Base-by-base conservation (phyloP, 2,113 vertebrate species). In the Odocoileus hemionus region DNA sequence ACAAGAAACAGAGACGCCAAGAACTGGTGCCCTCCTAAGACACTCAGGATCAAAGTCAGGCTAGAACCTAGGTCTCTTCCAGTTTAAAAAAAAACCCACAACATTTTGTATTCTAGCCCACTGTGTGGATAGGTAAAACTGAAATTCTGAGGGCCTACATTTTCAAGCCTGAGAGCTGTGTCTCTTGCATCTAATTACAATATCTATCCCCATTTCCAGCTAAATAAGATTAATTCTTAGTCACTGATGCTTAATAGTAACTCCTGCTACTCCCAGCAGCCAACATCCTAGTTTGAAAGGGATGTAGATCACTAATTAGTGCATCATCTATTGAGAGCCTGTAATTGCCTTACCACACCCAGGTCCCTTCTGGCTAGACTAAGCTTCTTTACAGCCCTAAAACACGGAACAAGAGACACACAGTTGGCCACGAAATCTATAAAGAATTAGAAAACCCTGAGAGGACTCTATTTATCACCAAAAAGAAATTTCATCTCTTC, bases 161-260 rank as follows among this genome's bases (percentile, higher is more conserved):
- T 94, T 93, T 95, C 85, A 97, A 94, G 82, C 57, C 94, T 94
- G 88, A 96, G 55, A 64, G 58, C 91, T 60, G 23, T 6, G 11
- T 91, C 86, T 93, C 76, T 79, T 70, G 93, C 47, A 67, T 96
- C 93, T 98, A 97, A 96, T 97, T 98, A 98, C 87, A 96, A 15
- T 89, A 95, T 95, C 92, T 88, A 97, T 83, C 86, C 67, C 79
- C 58, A 98, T 88, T 97, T 97, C 70, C 94, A 96, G 89, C 91
- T 94, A 96, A 98, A 78, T 96, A 98, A 97, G 96, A 97, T 97
- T 98, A 97, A 96, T 96, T 97, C 94, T 87, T 86, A 93, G 91
- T 96, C 93, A 93, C n/a, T 93, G 86, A 89, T 96, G 86, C 91
- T 97, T 96, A 96, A 97, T 89, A 97, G 95, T 92, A 96, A 97